Conservation (phyloP, 2,797 vertebrate genomes). For the Triplophysa bombifrons region DNA sequence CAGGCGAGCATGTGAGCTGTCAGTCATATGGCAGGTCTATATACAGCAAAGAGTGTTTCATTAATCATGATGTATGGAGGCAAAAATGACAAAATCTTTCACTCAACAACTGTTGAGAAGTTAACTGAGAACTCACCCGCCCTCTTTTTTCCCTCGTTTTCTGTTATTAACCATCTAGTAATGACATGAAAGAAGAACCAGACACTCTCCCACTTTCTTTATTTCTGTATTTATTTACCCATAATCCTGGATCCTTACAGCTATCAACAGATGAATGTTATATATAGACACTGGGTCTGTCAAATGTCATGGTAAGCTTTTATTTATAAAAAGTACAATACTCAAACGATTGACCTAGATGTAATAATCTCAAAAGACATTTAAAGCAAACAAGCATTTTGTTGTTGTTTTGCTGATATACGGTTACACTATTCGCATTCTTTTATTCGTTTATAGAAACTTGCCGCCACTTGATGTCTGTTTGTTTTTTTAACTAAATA, state of each 20-base stretch:
- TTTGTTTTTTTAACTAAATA: neutral
- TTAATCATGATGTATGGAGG: conserved; percentile 26
- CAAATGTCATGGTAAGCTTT: neutral
- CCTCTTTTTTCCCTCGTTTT: neutral
- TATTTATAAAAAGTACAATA: neutral
- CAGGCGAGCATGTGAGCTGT: conserved; percentile 48
- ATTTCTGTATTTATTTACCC: conserved; percentile 46
- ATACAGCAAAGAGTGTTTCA: conserved; percentile 41
- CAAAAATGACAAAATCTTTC: conserved; percentile 21
- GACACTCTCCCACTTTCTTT: neutral
- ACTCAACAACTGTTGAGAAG: neutral
- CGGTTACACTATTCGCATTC: too few relatives aligned
- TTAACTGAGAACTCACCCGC: neutral
- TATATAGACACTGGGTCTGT: conserved; percentile 31
- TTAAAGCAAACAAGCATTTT: neutral
- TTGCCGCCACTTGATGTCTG: neutral
- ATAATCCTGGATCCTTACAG: conserved; percentile 41
- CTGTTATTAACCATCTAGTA: neutral
- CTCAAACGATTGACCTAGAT: neutral
- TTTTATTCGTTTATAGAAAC: neutral
- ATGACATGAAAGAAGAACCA: neutral
- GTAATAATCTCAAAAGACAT: neutral
- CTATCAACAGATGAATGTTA: conserved; percentile 42
- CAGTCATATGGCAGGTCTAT: conserved; percentile 41
- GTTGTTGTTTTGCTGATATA: neutral